Conservation (phyloP, 1,140 invertebrate genomes). For the Rhopalosiphum maidis region DNA sequence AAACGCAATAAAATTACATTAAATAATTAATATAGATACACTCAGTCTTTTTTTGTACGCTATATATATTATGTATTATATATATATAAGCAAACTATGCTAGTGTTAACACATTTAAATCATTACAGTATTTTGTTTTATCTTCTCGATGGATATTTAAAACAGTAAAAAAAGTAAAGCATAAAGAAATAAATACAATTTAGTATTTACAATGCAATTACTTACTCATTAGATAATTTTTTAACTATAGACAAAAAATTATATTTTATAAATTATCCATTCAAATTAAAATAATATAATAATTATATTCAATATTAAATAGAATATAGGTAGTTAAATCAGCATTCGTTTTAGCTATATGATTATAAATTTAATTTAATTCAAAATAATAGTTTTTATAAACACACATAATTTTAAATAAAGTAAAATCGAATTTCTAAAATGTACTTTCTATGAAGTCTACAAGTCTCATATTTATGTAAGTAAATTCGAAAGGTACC, state of each 20-base stretch:
- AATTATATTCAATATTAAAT: neutral
- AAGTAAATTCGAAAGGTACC: conserved; percentile 15
- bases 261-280: neutral
- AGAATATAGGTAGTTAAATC: neutral
- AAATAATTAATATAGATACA: conserved; percentile 9
- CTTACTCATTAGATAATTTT: neutral
- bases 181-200: neutral
- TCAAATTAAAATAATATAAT: neutral
- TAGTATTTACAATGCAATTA: neutral
- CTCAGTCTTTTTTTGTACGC: neutral
- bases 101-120: neutral
- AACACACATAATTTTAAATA: neutral
- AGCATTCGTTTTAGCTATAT: neutral
- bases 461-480: conserved; percentile 25
- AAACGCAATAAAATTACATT: neutral
- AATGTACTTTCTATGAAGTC: neutral
- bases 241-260: neutral
- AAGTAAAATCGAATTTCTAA: neutral
- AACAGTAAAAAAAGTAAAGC: neutral
- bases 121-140: neutral
- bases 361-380: neutral
- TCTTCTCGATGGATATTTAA: neutral
- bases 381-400: neutral
- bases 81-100: neutral
- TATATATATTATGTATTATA: neutral